These are phyloP conservation scores for Erinaceus europaeus DNA, from an alignment of 2,113 vertebrate species.

Conservation along the genomic window DNA sequence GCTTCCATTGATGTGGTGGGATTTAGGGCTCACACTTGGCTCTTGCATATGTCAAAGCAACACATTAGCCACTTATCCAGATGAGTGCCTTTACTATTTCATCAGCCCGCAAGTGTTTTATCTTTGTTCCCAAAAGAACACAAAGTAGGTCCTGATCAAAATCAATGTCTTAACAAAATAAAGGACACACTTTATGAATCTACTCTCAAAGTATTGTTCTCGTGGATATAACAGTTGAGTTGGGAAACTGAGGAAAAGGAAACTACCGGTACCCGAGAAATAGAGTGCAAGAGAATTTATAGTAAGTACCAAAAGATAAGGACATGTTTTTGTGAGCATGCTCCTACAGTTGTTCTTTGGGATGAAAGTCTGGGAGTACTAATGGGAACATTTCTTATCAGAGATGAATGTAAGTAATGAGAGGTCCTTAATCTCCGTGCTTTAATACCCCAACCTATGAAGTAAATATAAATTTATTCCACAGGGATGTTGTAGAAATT, in stretches of 20 bases:
- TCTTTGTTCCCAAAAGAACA: background rate
- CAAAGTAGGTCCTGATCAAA: background rate
- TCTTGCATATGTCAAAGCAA: too few relatives aligned
- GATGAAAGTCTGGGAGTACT: background rate
- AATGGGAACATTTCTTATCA: background rate
- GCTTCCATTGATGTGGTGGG: too few relatives aligned
- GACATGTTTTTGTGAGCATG: accelerated
- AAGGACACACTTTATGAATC: background rate
- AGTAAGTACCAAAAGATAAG: background rate
- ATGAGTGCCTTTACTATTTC: background rate
- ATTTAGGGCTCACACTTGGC: too few relatives aligned
- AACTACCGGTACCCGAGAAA: background rate
- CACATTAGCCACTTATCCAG: too few relatives aligned
- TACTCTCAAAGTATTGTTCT: background rate
- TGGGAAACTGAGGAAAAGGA: background rate
- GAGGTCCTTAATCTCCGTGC: background rate
- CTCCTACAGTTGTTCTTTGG: background rate
- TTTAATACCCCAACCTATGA: background rate
- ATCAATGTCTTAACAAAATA: background rate
- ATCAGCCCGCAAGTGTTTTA: slow-evolving; percentile 22
- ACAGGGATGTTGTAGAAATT: background rate
- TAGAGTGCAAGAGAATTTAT: background rate
- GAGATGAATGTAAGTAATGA: background rate
- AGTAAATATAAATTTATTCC: background rate
- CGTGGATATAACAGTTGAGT: background rate